Evolutionary conservation across 2,797 vertebrate species (phyloP).

Genomic region (Xerus rutilus): DNA sequence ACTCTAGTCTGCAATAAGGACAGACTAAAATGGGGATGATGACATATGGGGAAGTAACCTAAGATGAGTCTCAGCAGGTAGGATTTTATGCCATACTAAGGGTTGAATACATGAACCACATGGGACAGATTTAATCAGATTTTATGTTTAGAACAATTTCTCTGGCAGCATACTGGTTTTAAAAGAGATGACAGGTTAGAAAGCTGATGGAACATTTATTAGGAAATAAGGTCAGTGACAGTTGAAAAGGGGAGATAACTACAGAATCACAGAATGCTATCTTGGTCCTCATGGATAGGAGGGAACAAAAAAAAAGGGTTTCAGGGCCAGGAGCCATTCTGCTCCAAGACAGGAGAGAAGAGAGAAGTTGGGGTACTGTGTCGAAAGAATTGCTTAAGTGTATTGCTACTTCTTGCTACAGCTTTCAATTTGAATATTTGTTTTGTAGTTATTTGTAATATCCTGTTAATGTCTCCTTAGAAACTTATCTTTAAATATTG

Average conservation of each 20-base stretch:
- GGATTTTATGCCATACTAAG: not conserved
- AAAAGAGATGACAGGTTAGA: not conserved
- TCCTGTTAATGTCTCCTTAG: not conserved
- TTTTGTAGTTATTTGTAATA: slow-evolving; percentile 11
- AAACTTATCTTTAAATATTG: not conserved
- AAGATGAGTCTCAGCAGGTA: not conserved
- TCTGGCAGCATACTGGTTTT: not conserved
- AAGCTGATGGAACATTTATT: not conserved
- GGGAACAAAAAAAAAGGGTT: not conserved
- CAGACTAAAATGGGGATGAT: not conserved
- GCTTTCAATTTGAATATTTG: slow-evolving; percentile 23
- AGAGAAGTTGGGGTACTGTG: not conserved
- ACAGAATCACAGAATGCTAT: not conserved
- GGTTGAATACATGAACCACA: not conserved
- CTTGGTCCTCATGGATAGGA: not conserved
- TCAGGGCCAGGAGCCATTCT: not conserved
- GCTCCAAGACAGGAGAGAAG: not conserved
- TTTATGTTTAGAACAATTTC: not conserved
- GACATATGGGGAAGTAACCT: not conserved
- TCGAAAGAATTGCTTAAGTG: not conserved
- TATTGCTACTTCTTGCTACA: not conserved
- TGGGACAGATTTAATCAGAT: not conserved
- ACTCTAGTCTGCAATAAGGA: not conserved
- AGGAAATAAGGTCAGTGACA: not conserved
- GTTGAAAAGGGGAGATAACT: not conserved